Percentiles rank a stretch among this genome's conserved stretches.
These are phyloP conservation scores for Hyperoplus immaculatus DNA, from an alignment of 2,797 vertebrate species.

Conservation along the genomic window DNA sequence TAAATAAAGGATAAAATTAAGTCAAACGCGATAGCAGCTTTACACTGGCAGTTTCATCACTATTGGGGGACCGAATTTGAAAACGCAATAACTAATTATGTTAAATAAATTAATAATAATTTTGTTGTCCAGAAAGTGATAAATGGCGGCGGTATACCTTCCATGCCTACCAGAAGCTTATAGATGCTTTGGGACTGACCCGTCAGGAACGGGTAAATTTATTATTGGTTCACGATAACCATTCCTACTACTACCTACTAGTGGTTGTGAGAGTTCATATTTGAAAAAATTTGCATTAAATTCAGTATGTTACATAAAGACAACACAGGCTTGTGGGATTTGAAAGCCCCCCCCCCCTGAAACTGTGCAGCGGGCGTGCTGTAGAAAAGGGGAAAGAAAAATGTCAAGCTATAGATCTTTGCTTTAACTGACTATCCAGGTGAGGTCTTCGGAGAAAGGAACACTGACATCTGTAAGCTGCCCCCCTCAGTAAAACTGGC, in stretches of 20 bases:
- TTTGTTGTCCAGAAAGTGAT: too few relatives aligned
- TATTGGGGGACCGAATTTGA: too few relatives aligned
- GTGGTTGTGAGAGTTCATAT: conserved; percentile 49
- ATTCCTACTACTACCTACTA: conserved; percentile 25
- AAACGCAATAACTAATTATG: too few relatives aligned
- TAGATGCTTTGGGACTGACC: too few relatives aligned
- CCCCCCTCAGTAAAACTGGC: conserved; percentile 60
- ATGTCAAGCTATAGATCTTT: conserved; percentile 57
- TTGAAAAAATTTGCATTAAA: conserved; percentile 67
- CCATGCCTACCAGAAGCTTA: too few relatives aligned
- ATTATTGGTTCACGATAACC: too few relatives aligned
- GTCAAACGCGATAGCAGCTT: too few relatives aligned
- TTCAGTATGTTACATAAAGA: conserved; percentile 68
- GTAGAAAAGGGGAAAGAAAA: conserved; percentile 30
- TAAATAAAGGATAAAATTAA: not conserved
- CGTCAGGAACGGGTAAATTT: too few relatives aligned
- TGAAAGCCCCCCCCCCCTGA: conserved; percentile 34
- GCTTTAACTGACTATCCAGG: conserved; percentile 43
- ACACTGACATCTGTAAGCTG: conserved; percentile 61
- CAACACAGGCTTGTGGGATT: conserved; percentile 32
- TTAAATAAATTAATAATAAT: too few relatives aligned
- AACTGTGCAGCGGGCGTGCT: conserved; percentile 29
- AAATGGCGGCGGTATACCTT: too few relatives aligned
- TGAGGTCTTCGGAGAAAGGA: conserved; percentile 51
- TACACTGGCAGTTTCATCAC: too few relatives aligned